Evolutionary conservation across 2,888 invertebrate genomes (phyloP), one percentile per base, ranked within the genome.

Genomic region (Stenodema calcarata): DNA sequence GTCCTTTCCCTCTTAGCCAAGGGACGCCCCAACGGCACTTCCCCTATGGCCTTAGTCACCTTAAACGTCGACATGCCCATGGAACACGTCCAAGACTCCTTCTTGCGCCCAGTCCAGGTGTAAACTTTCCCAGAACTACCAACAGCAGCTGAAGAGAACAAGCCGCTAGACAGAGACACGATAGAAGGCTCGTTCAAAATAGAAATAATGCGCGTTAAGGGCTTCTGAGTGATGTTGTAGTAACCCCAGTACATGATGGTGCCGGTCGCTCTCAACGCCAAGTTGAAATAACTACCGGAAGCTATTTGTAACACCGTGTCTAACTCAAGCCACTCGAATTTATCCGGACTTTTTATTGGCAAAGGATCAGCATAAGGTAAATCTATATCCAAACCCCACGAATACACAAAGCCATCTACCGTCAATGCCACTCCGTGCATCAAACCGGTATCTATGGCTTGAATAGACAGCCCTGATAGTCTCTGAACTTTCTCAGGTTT

Each of bases 201-300:
- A 28, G 47, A 47, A 16, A 80, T 50, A 16, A 16, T 30, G 7
- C 80, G 27, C 28, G 54, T 47, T 30, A 80, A 50, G 1, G 80
- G 80, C n/a, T 35, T 54, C 30, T 80, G 80, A 12, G 50, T 80
- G 12, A 18, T 80, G 16, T 80, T 54, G 80, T 80, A 80, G 16
- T 80, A 80, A n/a, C 80, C 80, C 80, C 80, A 80, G 50, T 80
- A 80, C 47, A 30, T 50, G 12, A 80, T 54, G 30, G 80, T 80
- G 16, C 54, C 30, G 0, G 30, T 11, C 11, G 28, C 50, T 7
- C 54, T 80, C 27, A 80, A 30, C 18, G 50, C 80, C 27, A 80
- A 28, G 30, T 80, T 80, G 30, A 80, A 80, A 35, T 50, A 80
- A 50, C 80, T 80, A 50, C 80, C 80, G 14, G 54, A 80, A 7